Conservation (phyloP, 2,113 vertebrate species). For the Pteronura brasiliensis region DNA sequence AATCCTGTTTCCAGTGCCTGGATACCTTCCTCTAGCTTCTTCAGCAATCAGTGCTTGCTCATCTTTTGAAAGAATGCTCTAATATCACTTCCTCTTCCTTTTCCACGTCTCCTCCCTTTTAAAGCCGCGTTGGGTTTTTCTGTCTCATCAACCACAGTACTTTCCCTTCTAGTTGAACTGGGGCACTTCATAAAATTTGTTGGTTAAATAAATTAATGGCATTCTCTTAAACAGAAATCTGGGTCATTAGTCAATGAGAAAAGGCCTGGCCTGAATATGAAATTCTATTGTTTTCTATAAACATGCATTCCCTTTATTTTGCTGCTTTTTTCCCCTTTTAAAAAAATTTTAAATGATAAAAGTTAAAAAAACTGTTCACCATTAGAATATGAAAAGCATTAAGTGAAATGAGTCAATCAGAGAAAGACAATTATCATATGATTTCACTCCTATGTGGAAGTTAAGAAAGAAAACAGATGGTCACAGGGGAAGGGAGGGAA, state of each 20-base stretch:
- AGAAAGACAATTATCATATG: neutral
- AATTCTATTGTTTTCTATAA: neutral
- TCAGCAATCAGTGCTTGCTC: neutral
- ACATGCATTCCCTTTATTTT: neutral
- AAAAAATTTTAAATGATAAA: neutral
- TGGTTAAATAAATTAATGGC: neutral
- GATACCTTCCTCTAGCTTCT: neutral
- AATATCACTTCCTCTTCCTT: neutral
- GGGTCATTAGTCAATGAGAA: neutral
- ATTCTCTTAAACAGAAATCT: slow-evolving; percentile 16
- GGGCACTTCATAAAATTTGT: neutral
- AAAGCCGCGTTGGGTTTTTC: neutral
- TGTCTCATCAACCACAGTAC: neutral
- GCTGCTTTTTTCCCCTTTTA: neutral
- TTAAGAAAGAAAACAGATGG: neutral
- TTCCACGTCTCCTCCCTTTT: neutral
- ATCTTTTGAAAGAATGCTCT: neutral
- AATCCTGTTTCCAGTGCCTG: neutral
- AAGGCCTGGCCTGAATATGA: neutral
- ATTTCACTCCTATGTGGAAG: neutral
- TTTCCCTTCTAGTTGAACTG: neutral
- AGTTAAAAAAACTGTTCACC: neutral
- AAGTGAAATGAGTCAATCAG: neutral
- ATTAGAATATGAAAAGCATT: neutral
- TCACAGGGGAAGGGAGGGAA: neutral